A percentile compares a stretch with the other conserved stretches of the same genome.
phyloP scores from a whole-genome alignment of 1,140 invertebrate genomes.

The Zaprionus africanus region DNA sequence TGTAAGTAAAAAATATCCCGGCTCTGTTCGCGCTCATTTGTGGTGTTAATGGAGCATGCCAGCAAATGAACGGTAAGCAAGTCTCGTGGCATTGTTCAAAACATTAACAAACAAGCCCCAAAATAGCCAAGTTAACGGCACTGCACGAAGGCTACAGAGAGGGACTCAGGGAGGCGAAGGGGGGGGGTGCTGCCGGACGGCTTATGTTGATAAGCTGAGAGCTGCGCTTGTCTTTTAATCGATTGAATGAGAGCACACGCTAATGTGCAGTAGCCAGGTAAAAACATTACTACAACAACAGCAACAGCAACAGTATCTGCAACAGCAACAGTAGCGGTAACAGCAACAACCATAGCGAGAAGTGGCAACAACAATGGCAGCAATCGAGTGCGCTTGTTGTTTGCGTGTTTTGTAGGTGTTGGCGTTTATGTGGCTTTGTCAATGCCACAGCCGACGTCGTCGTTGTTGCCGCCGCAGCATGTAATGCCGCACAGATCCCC shows the following conservation, averaged over 20 bases:
- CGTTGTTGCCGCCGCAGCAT: constrained; percentile 38
- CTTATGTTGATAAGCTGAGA: constrained; percentile 24
- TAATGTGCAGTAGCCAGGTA: constrained; percentile 61
- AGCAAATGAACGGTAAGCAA: constrained; percentile 20
- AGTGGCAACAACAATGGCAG: neutral
- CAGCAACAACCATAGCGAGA: neutral
- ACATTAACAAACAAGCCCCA: constrained; percentile 38
- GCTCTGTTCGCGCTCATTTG: constrained; percentile 5
- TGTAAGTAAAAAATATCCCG: neutral
- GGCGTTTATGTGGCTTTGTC: constrained; percentile 76
- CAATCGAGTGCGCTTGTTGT: constrained; percentile 54
- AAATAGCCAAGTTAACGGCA: constrained; percentile 18
- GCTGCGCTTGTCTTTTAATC: constrained; percentile 58
- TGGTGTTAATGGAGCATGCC: constrained; percentile 29
- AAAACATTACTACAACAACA: constrained; percentile 19
- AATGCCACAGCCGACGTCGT: constrained; percentile 46
- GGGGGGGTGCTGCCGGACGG: neutral
- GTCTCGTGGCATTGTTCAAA: constrained; percentile 24
- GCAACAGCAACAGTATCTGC: constrained; percentile 23
- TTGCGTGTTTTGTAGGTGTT: constrained; percentile 81
- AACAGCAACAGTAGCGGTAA: neutral
- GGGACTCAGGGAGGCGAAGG: neutral
- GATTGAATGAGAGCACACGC: constrained; percentile 63
- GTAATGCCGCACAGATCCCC: constrained; percentile 59
- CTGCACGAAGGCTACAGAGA: neutral